phyloP scores from a whole-genome alignment of 2,797 vertebrate species.

The Valencia hispanica region DNA sequence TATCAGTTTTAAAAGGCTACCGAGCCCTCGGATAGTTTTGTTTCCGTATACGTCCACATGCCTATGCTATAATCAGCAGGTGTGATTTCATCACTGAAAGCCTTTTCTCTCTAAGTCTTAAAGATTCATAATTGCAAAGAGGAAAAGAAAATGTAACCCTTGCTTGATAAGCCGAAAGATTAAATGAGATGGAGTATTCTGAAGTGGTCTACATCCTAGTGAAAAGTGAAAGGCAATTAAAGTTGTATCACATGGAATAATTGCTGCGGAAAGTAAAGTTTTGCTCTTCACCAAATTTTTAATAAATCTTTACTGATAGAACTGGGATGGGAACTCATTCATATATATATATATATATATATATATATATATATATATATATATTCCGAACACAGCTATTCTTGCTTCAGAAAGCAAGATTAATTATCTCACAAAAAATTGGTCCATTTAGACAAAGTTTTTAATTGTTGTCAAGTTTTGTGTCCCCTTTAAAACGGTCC shows the following conservation, averaged over 20 bases:
- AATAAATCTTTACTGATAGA: slow-evolving; percentile 8
- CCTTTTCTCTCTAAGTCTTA: slow-evolving; percentile 19
- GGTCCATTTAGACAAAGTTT: neutral
- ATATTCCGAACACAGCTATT: neutral
- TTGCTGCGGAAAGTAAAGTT: slow-evolving; percentile 33
- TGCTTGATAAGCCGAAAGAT: slow-evolving; percentile 32
- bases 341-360: no score
- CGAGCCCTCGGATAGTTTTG: slow-evolving; percentile 28
- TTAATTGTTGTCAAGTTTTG: neutral
- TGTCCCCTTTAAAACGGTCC: neutral
- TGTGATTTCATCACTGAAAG: slow-evolving; percentile 30
- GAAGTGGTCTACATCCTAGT: slow-evolving; percentile 12
- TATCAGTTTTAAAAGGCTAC: slow-evolving; percentile 33
- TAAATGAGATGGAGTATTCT: slow-evolving; percentile 35
- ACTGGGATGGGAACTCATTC: neutral
- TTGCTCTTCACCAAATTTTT: slow-evolving; percentile 34
- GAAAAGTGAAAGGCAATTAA: slow-evolving; percentile 41
- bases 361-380: no score
- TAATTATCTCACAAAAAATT: neutral
- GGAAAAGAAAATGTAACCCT: slow-evolving; percentile 22
- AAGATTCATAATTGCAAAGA: slow-evolving; percentile 46
- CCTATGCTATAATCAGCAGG: slow-evolving; percentile 20
- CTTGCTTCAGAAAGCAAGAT: neutral
- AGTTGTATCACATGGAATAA: slow-evolving; percentile 19
- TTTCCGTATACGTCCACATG: slow-evolving; percentile 21